These are phyloP conservation scores for Octodon degus DNA, from an alignment of 2,113 vertebrate species.

Conservation along the genomic window DNA sequence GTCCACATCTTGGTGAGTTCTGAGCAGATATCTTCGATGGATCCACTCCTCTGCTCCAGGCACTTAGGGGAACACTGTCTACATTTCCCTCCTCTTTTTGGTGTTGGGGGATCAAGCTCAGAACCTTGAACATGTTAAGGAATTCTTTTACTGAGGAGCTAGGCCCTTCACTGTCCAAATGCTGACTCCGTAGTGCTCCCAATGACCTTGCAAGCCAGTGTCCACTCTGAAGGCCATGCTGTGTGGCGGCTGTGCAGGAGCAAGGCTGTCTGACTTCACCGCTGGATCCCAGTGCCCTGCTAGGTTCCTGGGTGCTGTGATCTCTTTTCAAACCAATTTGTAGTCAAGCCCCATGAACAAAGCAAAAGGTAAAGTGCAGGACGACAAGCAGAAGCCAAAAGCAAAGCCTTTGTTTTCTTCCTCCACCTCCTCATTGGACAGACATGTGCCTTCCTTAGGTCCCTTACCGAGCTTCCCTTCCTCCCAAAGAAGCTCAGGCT, in stretches of 20 bases:
- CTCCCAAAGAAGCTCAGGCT: background rate
- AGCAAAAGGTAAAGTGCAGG: background rate
- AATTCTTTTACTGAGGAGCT: background rate
- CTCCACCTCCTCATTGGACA: fast-evolving
- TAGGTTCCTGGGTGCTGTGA: background rate
- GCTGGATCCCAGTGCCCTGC: fast-evolving
- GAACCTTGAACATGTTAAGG: too few relatives aligned
- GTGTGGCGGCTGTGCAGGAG: background rate
- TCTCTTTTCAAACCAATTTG: background rate
- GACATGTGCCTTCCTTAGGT: background rate
- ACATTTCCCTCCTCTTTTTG: background rate
- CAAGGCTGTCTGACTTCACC: background rate
- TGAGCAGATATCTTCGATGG: fast-evolving
- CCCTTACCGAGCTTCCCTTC: background rate
- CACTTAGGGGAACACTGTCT: background rate
- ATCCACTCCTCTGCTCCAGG: background rate
- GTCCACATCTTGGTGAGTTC: background rate
- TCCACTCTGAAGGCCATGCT: background rate
- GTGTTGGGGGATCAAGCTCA: background rate
- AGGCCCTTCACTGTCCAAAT: background rate
- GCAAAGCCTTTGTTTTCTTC: background rate
- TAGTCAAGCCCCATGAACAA: background rate
- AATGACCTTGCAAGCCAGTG: too few relatives aligned
- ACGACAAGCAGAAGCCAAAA: background rate
- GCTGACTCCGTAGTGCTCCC: background rate